Base-by-base conservation (phyloP, 2,888 invertebrate genomes). In the Minunthozetes semirufus region DNA sequence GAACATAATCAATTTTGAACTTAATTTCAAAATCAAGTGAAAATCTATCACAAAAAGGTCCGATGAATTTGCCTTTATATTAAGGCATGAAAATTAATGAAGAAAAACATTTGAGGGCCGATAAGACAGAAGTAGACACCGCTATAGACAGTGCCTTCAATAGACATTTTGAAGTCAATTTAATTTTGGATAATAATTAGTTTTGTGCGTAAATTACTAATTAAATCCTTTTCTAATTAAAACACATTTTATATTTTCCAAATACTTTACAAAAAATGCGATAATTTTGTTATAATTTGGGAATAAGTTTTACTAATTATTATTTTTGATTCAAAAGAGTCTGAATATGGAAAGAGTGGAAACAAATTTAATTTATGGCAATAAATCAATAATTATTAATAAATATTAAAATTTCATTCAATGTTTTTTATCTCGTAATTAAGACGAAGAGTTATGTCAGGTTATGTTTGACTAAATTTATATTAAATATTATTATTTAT, bases 281-380 rank as follows among this genome's bases (percentile, higher is more conserved):
- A 59, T 59, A 59, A 59, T 59, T 59, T 59, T 19, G 59, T 25
- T 59, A 27, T 59, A 25, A 59, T 46, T 46, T n/a, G n/a, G 15
- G 9, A 46, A 46, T n/a, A n/a, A n/a, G 33, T 33, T 33, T 6
- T 33, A 33, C 5, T 33, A 33, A 33, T 33, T 6, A 33, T 59
- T 59, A 59, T 59, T 22, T 59, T 59, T 22, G 59, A 59, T 59
- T 27, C 4, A 59, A 59, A 59, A 3, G n/a, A 8, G 8, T 13
- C 9, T 59, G 13, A 3, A 48, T 17, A 48, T 17, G 13, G 3
- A 48, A 48, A 48, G 3, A 48, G 3, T 48, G 3, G 3, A 3
- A 17, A 17, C 3, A 13, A 48, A 17, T 8, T 48, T 48, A 48
- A 48, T 17, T 17, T 48, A 48, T 17, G 13, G n/a, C 48, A 48